A percentile compares a stretch with the other conserved stretches of the same genome.
phyloP scores from a whole-genome alignment of 2,797 vertebrate species.

The Pangasius sanitwongsei region DNA sequence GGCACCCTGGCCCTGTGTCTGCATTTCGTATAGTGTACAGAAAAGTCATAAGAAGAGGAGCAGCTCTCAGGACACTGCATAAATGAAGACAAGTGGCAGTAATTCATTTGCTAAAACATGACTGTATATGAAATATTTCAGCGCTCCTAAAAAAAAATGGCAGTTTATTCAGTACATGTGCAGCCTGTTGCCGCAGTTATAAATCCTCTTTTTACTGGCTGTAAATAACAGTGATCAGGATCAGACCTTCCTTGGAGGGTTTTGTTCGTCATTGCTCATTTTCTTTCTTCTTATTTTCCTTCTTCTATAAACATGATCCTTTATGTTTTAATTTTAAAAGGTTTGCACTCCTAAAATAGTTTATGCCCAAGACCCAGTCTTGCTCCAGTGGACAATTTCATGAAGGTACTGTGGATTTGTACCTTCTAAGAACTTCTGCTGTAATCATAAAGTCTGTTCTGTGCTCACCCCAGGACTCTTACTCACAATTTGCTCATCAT shows the following conservation, averaged over 20 bases:
- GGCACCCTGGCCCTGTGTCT: conserved; percentile 50
- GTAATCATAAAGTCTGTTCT: not conserved
- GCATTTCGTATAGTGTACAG: conserved; percentile 52
- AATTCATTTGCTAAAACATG: not conserved
- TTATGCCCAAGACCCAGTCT: not conserved
- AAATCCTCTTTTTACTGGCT: not conserved
- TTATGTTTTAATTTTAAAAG: not conserved
- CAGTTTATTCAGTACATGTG: not conserved
- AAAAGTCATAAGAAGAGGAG: conserved; percentile 51
- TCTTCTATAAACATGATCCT: not conserved
- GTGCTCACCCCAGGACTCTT: not conserved
- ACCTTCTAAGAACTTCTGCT: not conserved
- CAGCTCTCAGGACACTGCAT: conserved; percentile 43
- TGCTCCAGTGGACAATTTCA: not conserved
- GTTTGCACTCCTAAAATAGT: not conserved
- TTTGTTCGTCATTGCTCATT: not conserved
- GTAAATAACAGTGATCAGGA: not conserved
- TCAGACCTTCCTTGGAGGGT: not conserved
- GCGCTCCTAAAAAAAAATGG: not conserved
- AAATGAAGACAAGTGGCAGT: conserved; percentile 28
- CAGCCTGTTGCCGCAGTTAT: not conserved
- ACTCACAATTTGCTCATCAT: not conserved
- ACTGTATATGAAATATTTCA: not conserved
- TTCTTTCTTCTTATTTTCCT: not conserved
- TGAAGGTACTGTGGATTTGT: not conserved